phyloP scores from a whole-genome alignment of 2,113 vertebrate genomes.

The Pedetes capensis region DNA sequence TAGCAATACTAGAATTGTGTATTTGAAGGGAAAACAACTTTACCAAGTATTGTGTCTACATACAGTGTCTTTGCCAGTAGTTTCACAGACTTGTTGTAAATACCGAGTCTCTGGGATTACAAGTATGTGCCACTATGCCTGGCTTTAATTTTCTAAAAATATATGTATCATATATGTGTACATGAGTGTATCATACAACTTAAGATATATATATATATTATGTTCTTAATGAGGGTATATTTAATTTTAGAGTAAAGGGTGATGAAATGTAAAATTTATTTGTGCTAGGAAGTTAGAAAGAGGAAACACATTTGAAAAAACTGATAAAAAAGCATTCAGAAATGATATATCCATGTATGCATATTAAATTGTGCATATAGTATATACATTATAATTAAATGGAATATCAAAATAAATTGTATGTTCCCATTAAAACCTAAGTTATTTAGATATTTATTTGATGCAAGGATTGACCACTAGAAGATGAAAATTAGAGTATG shows the following conservation, averaged over 20 bases:
- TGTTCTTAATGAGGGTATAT: not conserved
- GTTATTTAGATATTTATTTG: not conserved
- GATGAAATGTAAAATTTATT: not conserved
- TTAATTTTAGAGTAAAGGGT: not conserved
- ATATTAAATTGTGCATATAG: too few relatives aligned
- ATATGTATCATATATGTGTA: not conserved
- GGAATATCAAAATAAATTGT: not conserved
- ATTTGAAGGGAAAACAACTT: too few relatives aligned
- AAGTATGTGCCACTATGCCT: too few relatives aligned
- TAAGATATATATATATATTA: not conserved
- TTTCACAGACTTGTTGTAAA: too few relatives aligned
- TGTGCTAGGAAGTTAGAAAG: not conserved
- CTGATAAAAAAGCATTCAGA: not conserved
- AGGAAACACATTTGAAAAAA: not conserved
- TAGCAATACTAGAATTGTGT: too few relatives aligned
- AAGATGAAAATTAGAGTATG: not conserved
- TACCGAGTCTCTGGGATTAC: too few relatives aligned
- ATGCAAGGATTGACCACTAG: not conserved
- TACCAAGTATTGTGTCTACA: too few relatives aligned
- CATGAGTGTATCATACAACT: not conserved
- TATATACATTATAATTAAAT: too few relatives aligned
- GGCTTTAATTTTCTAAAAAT: not conserved
- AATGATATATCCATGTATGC: not conserved
- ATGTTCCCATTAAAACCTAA: not conserved
- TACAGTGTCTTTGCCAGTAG: too few relatives aligned